Base-by-base conservation (phyloP, 2,888 invertebrate genomes). In the Ectropis crepuscularia region DNA sequence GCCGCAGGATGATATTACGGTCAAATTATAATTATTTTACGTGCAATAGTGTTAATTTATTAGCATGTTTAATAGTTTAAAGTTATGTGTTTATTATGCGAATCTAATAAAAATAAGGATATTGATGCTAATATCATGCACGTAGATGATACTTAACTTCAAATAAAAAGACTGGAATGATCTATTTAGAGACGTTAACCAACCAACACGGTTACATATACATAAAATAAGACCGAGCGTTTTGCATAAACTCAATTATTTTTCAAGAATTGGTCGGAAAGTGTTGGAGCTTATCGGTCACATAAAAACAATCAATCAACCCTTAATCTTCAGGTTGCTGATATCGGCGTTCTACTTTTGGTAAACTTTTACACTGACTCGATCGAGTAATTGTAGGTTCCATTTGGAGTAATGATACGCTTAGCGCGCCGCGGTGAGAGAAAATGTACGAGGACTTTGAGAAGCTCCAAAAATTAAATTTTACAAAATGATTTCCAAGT, bases 401-500 rank as follows among this genome's bases (percentile, higher is more conserved):
- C 81, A 77, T 76, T 73, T 66, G 75, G 73, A 72, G 79, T 89
- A 89, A 90, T 90, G 83, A 90, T 86, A 90, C 79, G 86, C 84
- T 87, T 85, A 88, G 86, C 82, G 73, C 74, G 69, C 77, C 75
- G 75, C 76, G 75, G 72, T 70, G 75, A 70, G 70, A 78, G 74
- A 80, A 81, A 80, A 85, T 83, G 82, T 80, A 83, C 80, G 79
- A 82, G 78, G 80, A 84, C 77, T 87, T 86, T 87, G 87, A 87
- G 88, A 86, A 82, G 79, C 75, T 80, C 78, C 81, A 81, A 84
- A 87, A 85, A 83, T 82, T 83, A 80, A 86, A 85, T 82, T 85
- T 28, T 74, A 72, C 71, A 85, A 88, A 89, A 86, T 87, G 81
- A 83, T 86, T 88, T 83, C 74, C 75, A 83, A 82, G 88, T 88